phyloP scores from a whole-genome alignment of 2,888 invertebrate genomes.

The Cheilosia variabilis region DNA sequence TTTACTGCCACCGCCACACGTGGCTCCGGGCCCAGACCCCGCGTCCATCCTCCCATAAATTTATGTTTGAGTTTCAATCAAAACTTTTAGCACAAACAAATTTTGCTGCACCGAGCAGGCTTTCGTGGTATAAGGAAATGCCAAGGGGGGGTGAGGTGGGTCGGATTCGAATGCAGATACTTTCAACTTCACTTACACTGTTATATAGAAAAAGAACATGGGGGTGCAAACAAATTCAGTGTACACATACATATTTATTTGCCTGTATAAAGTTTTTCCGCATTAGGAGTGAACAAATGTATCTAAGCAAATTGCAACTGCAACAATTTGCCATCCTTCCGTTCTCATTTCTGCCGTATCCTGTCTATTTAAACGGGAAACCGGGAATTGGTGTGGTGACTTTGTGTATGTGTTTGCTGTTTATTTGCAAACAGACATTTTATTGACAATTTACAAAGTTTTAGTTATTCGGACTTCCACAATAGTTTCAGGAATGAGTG shows the following conservation, averaged over 20 bases:
- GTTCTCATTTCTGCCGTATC: slow-evolving; percentile 56
- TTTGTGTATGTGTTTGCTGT: slow-evolving; percentile 63
- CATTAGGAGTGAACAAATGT: slow-evolving; percentile 65
- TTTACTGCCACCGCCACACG: background rate
- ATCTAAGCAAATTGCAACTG: slow-evolving; percentile 70
- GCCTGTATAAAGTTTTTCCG: slow-evolving; percentile 38
- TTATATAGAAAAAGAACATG: slow-evolving; percentile 10
- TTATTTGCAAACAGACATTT: slow-evolving; percentile 72
- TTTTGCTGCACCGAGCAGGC: slow-evolving; percentile 51
- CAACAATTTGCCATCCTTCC: slow-evolving; percentile 73
- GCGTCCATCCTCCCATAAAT: slow-evolving; percentile 39
- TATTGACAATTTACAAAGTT: slow-evolving; percentile 74
- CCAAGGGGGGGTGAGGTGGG: slow-evolving; percentile 17
- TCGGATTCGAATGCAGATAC: slow-evolving; percentile 61
- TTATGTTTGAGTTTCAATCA: slow-evolving; percentile 74
- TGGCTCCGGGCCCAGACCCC: background rate
- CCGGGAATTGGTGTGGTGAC: slow-evolving; percentile 69
- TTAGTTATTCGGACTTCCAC: slow-evolving; percentile 65
- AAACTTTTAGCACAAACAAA: slow-evolving; percentile 73
- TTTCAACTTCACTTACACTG: slow-evolving; percentile 37
- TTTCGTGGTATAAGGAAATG: slow-evolving; percentile 15
- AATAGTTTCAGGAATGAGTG: slow-evolving; percentile 62
- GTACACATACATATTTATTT: background rate
- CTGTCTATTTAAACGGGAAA: slow-evolving; percentile 62
- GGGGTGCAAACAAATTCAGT: slow-evolving; percentile 41